Base-by-base conservation (phyloP, 2,888 invertebrate species). In the Balanococcus diminutus region DNA sequence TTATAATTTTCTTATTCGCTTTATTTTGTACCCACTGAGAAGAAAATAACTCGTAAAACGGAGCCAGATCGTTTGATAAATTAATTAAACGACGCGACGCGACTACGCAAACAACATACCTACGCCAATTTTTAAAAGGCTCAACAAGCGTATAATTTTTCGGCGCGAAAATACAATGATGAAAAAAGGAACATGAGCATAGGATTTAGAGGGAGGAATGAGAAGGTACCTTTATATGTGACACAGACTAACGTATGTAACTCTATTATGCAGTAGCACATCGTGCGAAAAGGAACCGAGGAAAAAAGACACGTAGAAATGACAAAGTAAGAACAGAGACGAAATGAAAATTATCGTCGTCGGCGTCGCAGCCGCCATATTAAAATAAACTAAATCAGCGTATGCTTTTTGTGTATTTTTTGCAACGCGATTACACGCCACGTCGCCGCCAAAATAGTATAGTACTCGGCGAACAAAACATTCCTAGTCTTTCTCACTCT, bases 141-240 rank as follows among this genome's bases (percentile, higher is more conserved):
- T 67, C 61, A 67, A 67, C 61, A 67, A 67, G 61, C 61, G 61
- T 67, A 25, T 67, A 67, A 67, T 67, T 67, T 67, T 67, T 67
- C 28, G 61, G 28, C 61, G 61, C 61, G 61, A 67, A 67, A 67
- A 67, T 28, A 25, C 61, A 25, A 61, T 11, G 19, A 56, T 19
- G 19, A 19, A 19, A 19, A 19, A n/a, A 19, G 8, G 19, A n/a
- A n/a, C n/a, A n/a, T n/a, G n/a, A n/a, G n/a, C n/a, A 19, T 19
- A 19, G 5, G 11, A 19, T 46, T 46, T 4, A 2, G 42, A 42
- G 42, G 19, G 19, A 19, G 2, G 56, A 42, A 11, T 3, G 19
- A 19, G 2, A 19, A 19, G 56, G 14, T 42, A 11, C 11, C 56
- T 56, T 56, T 56, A 19, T 19, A 19, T 19, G 19, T 19, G 56